These are phyloP conservation scores for Tenodera sinensis DNA, from an alignment of 2,888 invertebrate genomes.

Conservation along the genomic window DNA sequence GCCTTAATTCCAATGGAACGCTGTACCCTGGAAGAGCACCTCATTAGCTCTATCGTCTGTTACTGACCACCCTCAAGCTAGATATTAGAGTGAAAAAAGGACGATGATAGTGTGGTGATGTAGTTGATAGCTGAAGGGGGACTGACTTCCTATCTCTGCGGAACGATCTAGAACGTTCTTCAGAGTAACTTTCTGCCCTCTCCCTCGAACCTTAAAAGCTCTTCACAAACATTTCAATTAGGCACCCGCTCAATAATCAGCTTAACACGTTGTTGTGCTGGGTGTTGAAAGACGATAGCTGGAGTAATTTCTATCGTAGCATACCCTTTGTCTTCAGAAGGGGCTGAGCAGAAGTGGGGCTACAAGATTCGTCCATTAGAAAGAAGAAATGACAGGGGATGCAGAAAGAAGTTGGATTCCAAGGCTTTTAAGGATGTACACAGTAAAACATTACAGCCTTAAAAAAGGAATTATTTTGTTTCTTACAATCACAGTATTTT, in stretches of 20 bases:
- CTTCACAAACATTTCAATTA: not conserved
- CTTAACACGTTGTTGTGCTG: not conserved
- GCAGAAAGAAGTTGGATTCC: not conserved
- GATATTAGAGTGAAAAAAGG: not conserved
- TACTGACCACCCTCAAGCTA: not conserved
- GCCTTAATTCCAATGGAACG: too few relatives aligned
- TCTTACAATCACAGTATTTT: too few relatives aligned
- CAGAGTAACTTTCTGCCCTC: not conserved
- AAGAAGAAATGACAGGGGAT: not conserved
- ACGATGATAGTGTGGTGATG: not conserved
- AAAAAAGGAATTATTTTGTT: too few relatives aligned
- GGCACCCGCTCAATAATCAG: not conserved
- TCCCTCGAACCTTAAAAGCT: not conserved
- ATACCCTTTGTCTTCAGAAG: not conserved
- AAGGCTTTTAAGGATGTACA: not conserved
- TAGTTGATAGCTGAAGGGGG: not conserved
- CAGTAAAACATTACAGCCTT: too few relatives aligned
- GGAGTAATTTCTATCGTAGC: not conserved
- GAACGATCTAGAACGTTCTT: not conserved
- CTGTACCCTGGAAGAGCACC: too few relatives aligned
- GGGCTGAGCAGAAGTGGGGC: not conserved
- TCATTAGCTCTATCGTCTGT: not conserved
- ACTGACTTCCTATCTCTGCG: not conserved
- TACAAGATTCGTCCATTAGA: not conserved
- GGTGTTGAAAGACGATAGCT: not conserved